phyloP scores from a whole-genome alignment of 2,113 vertebrate species.

The Tragelaphus scriptus region DNA sequence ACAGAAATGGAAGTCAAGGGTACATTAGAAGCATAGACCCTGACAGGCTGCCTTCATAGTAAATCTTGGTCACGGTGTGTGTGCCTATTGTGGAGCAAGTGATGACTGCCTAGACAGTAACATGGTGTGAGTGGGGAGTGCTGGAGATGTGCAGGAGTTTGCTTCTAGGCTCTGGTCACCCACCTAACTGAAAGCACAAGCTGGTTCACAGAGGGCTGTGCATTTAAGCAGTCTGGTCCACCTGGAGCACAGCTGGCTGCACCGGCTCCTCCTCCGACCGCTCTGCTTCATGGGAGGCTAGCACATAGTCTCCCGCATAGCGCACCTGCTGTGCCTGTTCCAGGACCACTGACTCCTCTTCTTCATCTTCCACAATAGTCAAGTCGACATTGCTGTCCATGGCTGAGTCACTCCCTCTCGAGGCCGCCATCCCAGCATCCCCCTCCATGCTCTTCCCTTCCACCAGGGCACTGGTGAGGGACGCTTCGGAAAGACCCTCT shows the following conservation, averaged over 20 bases:
- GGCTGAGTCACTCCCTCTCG: slow-evolving; percentile 50
- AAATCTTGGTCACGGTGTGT: not conserved
- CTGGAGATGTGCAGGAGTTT: not conserved
- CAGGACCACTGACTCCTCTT: slow-evolving; percentile 61
- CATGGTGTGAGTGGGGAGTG: rapidly evolving
- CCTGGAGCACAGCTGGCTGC: slow-evolving; percentile 77
- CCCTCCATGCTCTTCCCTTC: slow-evolving; percentile 61
- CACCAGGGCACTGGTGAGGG: slow-evolving; percentile 61
- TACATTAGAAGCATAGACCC: not conserved
- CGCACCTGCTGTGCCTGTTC: slow-evolving; percentile 71
- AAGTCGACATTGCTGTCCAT: slow-evolving; percentile 80
- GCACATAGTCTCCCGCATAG: slow-evolving; percentile 60
- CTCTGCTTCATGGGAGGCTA: slow-evolving; percentile 33
- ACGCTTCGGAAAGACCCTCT: slow-evolving; percentile 76
- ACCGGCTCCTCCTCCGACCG: slow-evolving; percentile 58
- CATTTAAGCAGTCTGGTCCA: slow-evolving; percentile 72
- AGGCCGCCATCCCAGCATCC: slow-evolving; percentile 55
- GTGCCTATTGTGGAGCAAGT: not conserved
- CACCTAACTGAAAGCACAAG: rapidly evolving
- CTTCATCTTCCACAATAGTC: slow-evolving; percentile 80
- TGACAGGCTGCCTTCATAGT: not conserved
- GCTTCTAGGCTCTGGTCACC: not conserved
- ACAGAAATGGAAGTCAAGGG: not conserved
- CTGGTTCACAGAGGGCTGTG: rapidly evolving
- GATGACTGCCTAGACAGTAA: not conserved